These are phyloP conservation scores for Deroplatys truncata DNA, from an alignment of 2,888 invertebrate genomes.

Conservation along the genomic window DNA sequence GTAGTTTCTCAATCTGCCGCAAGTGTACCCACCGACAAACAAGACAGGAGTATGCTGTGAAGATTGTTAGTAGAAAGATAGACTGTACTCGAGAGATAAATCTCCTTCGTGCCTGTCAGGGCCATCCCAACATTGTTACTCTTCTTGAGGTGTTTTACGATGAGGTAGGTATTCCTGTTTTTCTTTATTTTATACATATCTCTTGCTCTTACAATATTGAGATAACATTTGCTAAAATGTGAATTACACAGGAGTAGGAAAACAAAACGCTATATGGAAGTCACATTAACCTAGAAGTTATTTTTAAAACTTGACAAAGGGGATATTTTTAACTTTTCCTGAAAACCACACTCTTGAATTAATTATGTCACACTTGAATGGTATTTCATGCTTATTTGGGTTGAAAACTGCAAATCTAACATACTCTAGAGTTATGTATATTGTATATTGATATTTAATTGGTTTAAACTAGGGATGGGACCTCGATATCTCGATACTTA, in stretches of 20 bases:
- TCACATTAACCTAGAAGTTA: neutral
- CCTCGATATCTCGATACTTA: too few relatives aligned
- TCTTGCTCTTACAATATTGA: too few relatives aligned
- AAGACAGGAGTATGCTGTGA: slow-evolving; percentile 78
- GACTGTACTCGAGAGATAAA: slow-evolving; percentile 72
- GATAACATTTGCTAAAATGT: neutral
- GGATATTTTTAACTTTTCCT: too few relatives aligned
- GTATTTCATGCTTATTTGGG: too few relatives aligned
- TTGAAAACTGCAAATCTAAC: too few relatives aligned
- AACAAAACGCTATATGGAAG: neutral
- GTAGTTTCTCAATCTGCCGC: slow-evolving; percentile 84
- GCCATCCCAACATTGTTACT: slow-evolving; percentile 82
- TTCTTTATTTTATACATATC: neutral
- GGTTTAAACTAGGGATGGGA: too few relatives aligned
- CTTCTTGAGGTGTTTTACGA: slow-evolving; percentile 81
- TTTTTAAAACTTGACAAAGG: too few relatives aligned
- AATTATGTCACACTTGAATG: too few relatives aligned
- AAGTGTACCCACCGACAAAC: slow-evolving; percentile 71
- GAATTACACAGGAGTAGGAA: neutral
- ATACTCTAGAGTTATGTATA: too few relatives aligned
- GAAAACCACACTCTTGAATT: too few relatives aligned
- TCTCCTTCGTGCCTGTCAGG: slow-evolving; percentile 77
- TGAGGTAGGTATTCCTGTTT: slow-evolving; percentile 53
- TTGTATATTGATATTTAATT: too few relatives aligned
- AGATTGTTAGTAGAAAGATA: slow-evolving; percentile 68